phyloP scores from a whole-genome alignment of 2,113 vertebrate species.

The Trachemys scripta region DNA sequence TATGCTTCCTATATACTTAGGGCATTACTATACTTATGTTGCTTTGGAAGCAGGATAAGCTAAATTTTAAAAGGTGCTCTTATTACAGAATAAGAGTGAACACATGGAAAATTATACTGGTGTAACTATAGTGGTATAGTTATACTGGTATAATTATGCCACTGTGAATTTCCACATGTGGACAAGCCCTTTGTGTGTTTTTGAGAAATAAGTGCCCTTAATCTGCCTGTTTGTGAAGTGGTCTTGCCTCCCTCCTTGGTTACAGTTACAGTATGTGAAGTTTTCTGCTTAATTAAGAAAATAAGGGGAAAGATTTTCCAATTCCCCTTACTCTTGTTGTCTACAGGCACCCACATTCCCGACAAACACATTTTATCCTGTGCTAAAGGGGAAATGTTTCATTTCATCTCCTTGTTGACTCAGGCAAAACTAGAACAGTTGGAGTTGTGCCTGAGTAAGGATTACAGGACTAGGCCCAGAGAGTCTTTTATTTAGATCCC shows the following conservation, averaged over 20 bases:
- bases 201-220: neutral
- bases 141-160: neutral
- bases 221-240: neutral
- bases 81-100: neutral
- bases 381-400: neutral
- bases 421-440: slow-evolving; percentile 16
- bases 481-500: neutral
- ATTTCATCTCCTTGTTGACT: neutral
- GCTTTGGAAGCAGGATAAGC: neutral
- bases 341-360: too few species aligned
- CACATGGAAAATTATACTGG: neutral
- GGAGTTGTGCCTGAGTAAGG: slow-evolving; percentile 27
- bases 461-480: neutral
- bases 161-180: neutral
- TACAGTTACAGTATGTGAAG: neutral
- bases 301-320: neutral
- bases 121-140: neutral
- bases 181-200: neutral
- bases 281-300: slow-evolving; percentile 35
- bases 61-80: neutral
- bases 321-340: neutral
- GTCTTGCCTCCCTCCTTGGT: neutral
- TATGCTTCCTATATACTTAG: neutral
- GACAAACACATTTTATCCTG: neutral
- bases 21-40: neutral